Conservation (phyloP, 2,888 invertebrate genomes). For the Dryomyza anilis region DNA sequence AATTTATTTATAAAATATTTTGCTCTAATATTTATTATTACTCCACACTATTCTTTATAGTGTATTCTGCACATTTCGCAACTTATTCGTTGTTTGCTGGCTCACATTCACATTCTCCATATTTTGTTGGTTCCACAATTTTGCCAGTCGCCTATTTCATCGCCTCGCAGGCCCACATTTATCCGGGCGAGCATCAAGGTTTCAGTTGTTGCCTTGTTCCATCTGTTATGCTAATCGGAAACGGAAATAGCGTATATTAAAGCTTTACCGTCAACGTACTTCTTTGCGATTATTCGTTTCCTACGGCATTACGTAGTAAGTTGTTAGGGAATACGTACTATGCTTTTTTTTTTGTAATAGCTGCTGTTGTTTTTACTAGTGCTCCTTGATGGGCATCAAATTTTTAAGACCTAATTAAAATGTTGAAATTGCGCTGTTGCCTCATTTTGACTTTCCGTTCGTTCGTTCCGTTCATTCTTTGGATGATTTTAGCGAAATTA, state of each 20-base stretch:
- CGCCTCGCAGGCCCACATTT: not conserved
- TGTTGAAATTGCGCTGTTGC: conserved; percentile 54
- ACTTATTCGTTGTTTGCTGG: too few species aligned
- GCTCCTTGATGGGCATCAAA: conserved; percentile 40
- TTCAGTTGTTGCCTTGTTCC: conserved; percentile 22
- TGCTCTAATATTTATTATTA: too few species aligned
- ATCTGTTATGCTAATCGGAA: conserved; percentile 55
- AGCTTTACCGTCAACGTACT: conserved; percentile 38
- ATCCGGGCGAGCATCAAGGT: too few species aligned
- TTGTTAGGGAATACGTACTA: not conserved
- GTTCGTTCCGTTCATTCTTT: too few species aligned
- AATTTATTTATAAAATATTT: too few species aligned
- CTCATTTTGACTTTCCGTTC: too few species aligned
- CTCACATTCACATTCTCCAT: not conserved
- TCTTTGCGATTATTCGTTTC: not conserved
- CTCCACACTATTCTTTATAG: too few species aligned
- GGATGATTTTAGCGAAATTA: too few species aligned
- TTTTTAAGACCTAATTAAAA: conserved; percentile 54
- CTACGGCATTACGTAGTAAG: not conserved
- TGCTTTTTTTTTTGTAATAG: not conserved
- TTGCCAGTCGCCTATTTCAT: not conserved
- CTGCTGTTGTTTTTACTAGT: not conserved
- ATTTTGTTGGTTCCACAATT: not conserved
- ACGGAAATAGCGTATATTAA: conserved; percentile 53
- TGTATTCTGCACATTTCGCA: too few species aligned